phyloP scores from a whole-genome alignment of 2,797 vertebrate genomes.

The Falco berigora region DNA sequence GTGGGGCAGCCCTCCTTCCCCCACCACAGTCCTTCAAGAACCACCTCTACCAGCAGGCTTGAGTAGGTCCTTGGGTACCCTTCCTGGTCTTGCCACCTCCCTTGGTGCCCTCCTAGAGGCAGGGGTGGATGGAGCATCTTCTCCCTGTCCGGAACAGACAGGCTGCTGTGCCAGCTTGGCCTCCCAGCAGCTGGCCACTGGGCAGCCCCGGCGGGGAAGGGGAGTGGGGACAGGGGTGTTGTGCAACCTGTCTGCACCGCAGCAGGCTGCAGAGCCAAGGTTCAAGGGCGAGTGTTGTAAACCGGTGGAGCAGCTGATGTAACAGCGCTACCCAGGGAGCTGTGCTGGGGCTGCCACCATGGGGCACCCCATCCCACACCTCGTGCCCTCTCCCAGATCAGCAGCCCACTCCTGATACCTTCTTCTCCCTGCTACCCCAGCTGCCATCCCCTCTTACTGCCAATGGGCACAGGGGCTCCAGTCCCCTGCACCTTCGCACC shows the following conservation, averaged over 20 bases:
- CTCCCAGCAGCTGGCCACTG: neutral
- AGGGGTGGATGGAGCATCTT: neutral
- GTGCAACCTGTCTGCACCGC: neutral
- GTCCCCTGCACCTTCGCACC: neutral
- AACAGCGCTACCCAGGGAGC: neutral
- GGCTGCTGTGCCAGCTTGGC: neutral
- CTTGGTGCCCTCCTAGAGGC: neutral
- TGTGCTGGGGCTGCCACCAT: neutral
- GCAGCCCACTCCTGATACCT: neutral
- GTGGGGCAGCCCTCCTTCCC: neutral
- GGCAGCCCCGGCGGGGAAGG: neutral
- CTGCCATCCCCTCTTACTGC: neutral
- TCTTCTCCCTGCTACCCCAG: neutral
- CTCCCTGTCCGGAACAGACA: neutral
- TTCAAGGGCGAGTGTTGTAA: slow-evolving; percentile 40
- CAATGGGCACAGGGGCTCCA: rapidly evolving
- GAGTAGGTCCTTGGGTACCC: neutral
- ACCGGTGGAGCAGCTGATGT: neutral
- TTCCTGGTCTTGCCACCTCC: neutral
- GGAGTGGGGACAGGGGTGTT: neutral
- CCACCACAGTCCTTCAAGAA: neutral
- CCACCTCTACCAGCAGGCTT: neutral
- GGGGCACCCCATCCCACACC: neutral
- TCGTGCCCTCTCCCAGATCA: neutral
- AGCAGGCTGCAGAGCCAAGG: neutral